phyloP scores from a whole-genome alignment of 2,888 invertebrate genomes.

The Nemoura dubitans region DNA sequence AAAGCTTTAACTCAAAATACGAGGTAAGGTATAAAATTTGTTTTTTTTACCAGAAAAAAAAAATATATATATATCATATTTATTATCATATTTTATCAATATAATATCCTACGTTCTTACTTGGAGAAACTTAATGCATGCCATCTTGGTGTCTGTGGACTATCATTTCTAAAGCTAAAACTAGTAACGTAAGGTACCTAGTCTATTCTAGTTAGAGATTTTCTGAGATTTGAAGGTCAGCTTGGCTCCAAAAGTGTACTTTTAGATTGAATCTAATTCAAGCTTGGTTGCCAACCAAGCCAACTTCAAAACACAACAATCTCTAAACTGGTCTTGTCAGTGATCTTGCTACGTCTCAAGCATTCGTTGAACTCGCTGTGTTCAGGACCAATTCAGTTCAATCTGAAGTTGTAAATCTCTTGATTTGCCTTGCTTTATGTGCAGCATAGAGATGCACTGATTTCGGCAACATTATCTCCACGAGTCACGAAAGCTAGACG shows the following conservation, averaged over 20 bases:
- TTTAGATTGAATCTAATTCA: background rate
- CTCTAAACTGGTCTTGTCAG: background rate
- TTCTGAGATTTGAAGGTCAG: background rate
- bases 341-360: background rate
- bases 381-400: no score
- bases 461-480: background rate
- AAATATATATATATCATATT: no score
- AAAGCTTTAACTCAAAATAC: background rate
- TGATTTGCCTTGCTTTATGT: no score
- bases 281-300: background rate
- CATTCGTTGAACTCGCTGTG: no score
- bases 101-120: background rate
- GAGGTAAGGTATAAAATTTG: background rate
- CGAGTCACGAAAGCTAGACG: background rate
- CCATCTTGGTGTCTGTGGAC: background rate
- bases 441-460: background rate
- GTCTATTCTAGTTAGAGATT: background rate
- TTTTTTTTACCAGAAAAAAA: background rate
- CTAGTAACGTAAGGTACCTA: background rate
- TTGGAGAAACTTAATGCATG: background rate
- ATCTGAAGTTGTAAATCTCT: no score
- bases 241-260: background rate
- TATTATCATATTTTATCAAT: background rate
- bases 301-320: background rate
- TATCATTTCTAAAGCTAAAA: background rate